These are phyloP conservation scores for Leptinotarsa lineolata DNA, from an alignment of 1,140 invertebrate species.

Conservation along the genomic window DNA sequence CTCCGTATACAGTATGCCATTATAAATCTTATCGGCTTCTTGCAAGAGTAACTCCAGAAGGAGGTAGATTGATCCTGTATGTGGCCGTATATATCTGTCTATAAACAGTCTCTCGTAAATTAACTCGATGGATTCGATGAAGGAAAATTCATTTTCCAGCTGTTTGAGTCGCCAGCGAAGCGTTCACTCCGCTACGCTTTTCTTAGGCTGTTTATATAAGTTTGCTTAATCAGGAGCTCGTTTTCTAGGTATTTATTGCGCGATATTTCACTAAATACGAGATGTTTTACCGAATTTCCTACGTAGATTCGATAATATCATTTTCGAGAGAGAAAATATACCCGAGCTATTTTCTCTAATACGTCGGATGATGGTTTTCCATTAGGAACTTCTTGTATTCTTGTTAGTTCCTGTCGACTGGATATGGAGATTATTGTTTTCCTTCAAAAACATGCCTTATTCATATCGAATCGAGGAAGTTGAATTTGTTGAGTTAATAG, in stretches of 20 bases:
- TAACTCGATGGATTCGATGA: slow-evolving; percentile 57
- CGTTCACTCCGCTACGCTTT: slow-evolving; percentile 43
- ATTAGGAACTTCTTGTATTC: slow-evolving; percentile 25
- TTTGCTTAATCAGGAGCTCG: slow-evolving; percentile 42
- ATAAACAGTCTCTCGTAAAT: slow-evolving; percentile 57
- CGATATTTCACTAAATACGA: slow-evolving; percentile 25
- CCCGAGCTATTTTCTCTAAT: slow-evolving; percentile 22
- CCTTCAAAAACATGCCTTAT: neutral
- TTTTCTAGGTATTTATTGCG: slow-evolving; percentile 41
- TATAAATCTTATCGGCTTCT: slow-evolving; percentile 56
- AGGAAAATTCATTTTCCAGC: slow-evolving; percentile 58
- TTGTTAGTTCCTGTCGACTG: slow-evolving; percentile 13
- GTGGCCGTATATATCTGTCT: slow-evolving; percentile 53
- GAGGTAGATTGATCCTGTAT: slow-evolving; percentile 52
- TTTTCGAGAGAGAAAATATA: slow-evolving; percentile 20
- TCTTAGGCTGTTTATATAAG: slow-evolving; percentile 42
- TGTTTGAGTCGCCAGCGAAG: slow-evolving; percentile 54
- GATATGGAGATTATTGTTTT: slow-evolving; percentile 16
- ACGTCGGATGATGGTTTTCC: slow-evolving; percentile 20
- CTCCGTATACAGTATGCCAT: slow-evolving; percentile 33
- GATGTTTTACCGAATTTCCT: slow-evolving; percentile 24
- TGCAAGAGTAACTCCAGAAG: slow-evolving; percentile 53
- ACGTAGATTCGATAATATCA: slow-evolving; percentile 23
- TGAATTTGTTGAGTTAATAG: neutral
- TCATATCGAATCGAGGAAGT: neutral